Conservation (phyloP, 2,113 vertebrate species). For the human region GRCh38 chr2:150206001-150206500, state of each 20-base stretch:
- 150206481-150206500: background rate
- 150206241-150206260: background rate
- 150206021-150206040: background rate
- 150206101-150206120: background rate
- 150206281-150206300: background rate
- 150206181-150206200: background rate
- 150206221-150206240: background rate
- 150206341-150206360: background rate
- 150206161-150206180: background rate
- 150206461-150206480: background rate
- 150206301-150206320: background rate
- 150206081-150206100: background rate
- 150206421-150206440: background rate
- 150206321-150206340: background rate
- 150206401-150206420: background rate
- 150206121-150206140: background rate
- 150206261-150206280: background rate
- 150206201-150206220: background rate
- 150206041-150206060: background rate
- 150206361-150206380: background rate
- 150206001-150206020: background rate
- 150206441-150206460: background rate
- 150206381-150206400: background rate
- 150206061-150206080: background rate
- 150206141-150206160: background rate